phyloP scores from a whole-genome alignment of 2,113 vertebrate genomes.

The Mungos mungo region DNA sequence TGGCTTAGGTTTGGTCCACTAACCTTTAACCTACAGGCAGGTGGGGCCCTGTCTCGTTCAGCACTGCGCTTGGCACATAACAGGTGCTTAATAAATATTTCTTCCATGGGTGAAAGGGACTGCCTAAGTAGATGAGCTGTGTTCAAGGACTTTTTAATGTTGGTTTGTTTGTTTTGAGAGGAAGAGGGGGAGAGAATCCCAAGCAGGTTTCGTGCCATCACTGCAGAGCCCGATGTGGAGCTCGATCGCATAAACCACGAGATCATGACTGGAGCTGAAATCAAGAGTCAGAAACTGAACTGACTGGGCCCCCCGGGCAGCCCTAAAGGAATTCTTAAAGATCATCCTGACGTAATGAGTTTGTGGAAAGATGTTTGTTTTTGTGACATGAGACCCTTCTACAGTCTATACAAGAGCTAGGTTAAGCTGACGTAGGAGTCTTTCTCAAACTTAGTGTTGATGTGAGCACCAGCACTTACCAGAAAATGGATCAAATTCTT shows the following conservation, averaged over 20 bases:
- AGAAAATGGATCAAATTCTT: not conserved
- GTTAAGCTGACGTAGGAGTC: not conserved
- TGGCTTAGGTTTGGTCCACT: not conserved
- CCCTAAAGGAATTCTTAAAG: not conserved
- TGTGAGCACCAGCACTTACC: not conserved
- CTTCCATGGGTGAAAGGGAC: not conserved
- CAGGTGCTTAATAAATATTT: not conserved
- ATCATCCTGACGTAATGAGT: not conserved
- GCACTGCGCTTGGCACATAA: too few species aligned
- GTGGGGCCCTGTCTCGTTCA: not conserved
- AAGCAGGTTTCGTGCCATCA: too few species aligned
- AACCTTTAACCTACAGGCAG: not conserved
- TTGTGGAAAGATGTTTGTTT: not conserved
- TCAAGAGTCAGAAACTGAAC: too few species aligned
- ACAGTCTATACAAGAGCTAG: not conserved
- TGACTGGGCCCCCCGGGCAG: too few species aligned
- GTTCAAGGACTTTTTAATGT: not conserved
- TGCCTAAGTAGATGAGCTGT: not conserved
- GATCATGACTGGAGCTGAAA: too few species aligned
- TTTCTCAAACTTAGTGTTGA: not conserved
- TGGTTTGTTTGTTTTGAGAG: too few species aligned
- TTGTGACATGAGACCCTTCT: not conserved
- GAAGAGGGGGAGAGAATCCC: too few species aligned
- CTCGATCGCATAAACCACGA: too few species aligned
- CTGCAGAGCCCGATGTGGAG: too few species aligned